Base-by-base conservation (phyloP, 2,797 vertebrate genomes). In the Tinamus major region DNA sequence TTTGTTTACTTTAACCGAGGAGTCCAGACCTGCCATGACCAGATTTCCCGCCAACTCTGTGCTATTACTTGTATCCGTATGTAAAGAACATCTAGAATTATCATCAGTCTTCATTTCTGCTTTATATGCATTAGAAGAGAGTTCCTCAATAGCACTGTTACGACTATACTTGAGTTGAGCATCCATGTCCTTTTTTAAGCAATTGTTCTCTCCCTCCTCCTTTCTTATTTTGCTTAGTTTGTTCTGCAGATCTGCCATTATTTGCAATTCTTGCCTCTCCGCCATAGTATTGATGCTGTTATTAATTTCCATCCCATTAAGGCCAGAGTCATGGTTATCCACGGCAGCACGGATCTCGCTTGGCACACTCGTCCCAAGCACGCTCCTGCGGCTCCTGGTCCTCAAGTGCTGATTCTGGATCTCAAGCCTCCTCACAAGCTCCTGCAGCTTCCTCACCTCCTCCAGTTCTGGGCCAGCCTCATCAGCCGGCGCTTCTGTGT, bases 371-470 rank as follows among this genome's bases (percentile, higher is more conserved):
- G 92, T 94, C 83, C 97, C 97, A 13, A 97, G 97, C 70, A 95
- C 11, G 56, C 62, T 89, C n/a, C 98, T 98, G 89, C 94, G 79
- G 15, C 98, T 97, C 70, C 98, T 97, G 87, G 72, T 98, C 75
- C 98, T 98, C 12, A 98, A 94, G 35, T 98, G 98, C 97, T 99
- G 98, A 59, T 98, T 99, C 97, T 99, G 98, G 33, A 99, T 97
- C 96, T 99, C 98, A 92, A 99, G 91, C 61, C 98, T 98, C 56
- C 97, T 97, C 37, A 99, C 98, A 1, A 99, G 98, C 96, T 99
- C 98, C 95, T 98, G 98, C 77, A 99, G 97, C 96, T 99, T 99
- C 39, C 98, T 97, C 42, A 99, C 98, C 97, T 99, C 98, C 85
- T 98, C 98, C 71, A 99, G 95, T 96, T 99, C 98, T 8, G 97